Evolutionary conservation across 2,797 vertebrate species (phyloP).

Genomic region (Myoxocephalus aenaeus): DNA sequence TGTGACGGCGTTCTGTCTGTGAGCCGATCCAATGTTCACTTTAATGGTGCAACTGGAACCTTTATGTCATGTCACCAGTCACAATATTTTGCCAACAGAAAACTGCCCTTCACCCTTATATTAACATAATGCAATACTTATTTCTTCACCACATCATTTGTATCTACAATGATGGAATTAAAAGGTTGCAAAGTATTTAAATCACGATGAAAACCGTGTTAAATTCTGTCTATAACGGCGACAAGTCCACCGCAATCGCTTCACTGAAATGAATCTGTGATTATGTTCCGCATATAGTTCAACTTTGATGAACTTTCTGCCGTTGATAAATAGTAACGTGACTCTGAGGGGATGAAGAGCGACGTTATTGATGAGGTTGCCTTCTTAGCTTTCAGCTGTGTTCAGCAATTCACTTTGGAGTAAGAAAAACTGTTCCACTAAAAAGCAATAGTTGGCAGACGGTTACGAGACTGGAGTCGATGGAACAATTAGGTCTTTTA

Average conservation of each 20-base stretch:
- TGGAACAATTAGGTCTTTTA: background rate
- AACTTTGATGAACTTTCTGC: background rate
- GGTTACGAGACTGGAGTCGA: background rate
- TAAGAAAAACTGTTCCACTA: too few species aligned
- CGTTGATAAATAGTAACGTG: background rate
- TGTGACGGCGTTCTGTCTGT: background rate
- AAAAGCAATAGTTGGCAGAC: background rate
- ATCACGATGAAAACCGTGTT: background rate
- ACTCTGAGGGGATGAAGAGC: too few species aligned
- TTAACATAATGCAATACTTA: background rate
- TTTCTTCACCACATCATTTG: background rate
- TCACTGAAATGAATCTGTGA: background rate
- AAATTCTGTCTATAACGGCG: background rate
- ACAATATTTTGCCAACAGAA: background rate
- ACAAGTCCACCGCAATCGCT: background rate
- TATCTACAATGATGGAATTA: background rate
- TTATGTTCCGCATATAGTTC: background rate
- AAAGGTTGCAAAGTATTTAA: background rate
- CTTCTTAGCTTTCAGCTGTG: too few species aligned
- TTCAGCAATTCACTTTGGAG: too few species aligned
- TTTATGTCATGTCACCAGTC: background rate
- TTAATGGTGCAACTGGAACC: background rate
- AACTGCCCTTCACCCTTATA: background rate
- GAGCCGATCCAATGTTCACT: background rate
- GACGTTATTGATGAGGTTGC: too few species aligned